Evolutionary conservation across 2,797 vertebrate genomes (phyloP).

Genomic region (Poecilia wingei): DNA sequence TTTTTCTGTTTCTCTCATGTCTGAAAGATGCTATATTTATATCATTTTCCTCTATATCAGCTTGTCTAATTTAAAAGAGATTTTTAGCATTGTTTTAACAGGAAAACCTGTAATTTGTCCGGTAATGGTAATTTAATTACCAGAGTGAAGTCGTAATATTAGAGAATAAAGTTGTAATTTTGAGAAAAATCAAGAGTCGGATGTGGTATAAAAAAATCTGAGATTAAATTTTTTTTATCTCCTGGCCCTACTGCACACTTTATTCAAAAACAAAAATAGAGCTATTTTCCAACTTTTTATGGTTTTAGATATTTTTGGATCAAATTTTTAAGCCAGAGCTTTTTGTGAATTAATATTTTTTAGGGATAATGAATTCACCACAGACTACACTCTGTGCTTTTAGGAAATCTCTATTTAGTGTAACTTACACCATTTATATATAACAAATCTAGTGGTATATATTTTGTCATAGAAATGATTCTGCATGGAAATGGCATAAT

Average conservation of each 20-base stretch:
- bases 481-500: background rate
- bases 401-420: background rate
- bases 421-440: background rate
- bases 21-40: background rate
- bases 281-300: background rate
- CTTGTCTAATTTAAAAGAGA: background rate
- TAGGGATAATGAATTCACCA: background rate
- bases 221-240: too few relatives aligned
- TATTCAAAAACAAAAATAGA: background rate
- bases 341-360: background rate
- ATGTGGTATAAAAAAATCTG: too few relatives aligned
- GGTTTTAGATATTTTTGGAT: background rate
- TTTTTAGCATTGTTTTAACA: background rate
- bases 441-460: background rate
- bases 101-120: background rate
- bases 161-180: too few relatives aligned
- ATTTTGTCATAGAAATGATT: background rate
- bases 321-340: background rate
- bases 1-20: conserved; percentile 1
- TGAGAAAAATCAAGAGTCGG: too few relatives aligned
- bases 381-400: background rate
- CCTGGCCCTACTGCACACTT: too few relatives aligned
- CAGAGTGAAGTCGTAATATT: background rate
- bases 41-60: background rate
- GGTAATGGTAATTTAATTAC: conserved; percentile 2